Evolutionary conservation across 2,113 vertebrate genomes (phyloP).

Genomic region (Petrocephalus microphthalmus): DNA sequence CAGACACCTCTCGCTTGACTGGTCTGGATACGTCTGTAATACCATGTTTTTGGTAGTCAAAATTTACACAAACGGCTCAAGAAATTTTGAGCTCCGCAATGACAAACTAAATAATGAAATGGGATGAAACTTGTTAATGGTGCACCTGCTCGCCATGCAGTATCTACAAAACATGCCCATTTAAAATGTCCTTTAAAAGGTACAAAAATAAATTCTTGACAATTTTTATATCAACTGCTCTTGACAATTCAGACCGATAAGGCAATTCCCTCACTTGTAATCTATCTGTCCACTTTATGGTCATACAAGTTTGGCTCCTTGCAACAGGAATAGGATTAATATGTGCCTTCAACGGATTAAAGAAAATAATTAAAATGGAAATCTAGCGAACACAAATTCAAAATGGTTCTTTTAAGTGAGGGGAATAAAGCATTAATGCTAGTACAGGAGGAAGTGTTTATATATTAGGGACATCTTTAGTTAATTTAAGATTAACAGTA

Average conservation of each 20-base stretch:
- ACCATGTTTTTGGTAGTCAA: background rate
- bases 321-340: background rate
- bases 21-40: background rate
- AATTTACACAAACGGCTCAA: background rate
- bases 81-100: background rate
- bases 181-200: conserved; percentile 21
- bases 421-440: background rate
- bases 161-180: background rate
- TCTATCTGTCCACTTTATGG: background rate
- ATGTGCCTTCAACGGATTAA: background rate
- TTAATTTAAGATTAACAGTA: background rate
- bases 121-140: background rate
- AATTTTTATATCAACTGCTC: background rate
- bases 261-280: background rate
- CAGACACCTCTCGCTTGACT: background rate
- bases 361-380: background rate
- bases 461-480: background rate
- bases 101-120: background rate
- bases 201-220: conserved; percentile 33
- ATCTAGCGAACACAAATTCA: background rate
- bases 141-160: background rate
- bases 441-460: background rate
- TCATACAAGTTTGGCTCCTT: conserved; percentile 3
- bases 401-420: background rate
- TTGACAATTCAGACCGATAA: conserved; percentile 10